phyloP scores from a whole-genome alignment of 1,140 invertebrate species.

The Bombus confusus region DNA sequence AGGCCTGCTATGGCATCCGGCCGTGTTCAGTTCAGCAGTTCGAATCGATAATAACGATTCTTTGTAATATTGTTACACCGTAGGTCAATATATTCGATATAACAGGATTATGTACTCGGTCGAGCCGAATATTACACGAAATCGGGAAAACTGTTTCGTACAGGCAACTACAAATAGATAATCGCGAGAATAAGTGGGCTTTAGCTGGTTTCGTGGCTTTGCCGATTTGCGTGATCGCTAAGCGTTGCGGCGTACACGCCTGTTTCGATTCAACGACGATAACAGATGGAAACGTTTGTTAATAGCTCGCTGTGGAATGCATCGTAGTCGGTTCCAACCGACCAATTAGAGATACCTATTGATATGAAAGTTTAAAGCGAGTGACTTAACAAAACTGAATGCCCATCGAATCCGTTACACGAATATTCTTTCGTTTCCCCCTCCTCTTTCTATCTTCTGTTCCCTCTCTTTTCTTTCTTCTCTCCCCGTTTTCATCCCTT shows the following conservation, averaged over 20 bases:
- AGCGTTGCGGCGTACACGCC: neutral
- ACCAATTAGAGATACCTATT: neutral
- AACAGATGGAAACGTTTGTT: neutral
- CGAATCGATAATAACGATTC: constrained; percentile 21
- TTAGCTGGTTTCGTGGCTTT: neutral
- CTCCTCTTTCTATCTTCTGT: too few relatives aligned
- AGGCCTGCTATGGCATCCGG: neutral
- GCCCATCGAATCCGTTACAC: neutral
- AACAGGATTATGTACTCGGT: constrained; percentile 24
- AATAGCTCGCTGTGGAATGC: too few relatives aligned
- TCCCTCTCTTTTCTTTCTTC: too few relatives aligned
- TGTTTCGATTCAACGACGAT: neutral
- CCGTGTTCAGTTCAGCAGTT: neutral
- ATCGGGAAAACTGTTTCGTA: constrained; percentile 23
- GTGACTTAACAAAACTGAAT: neutral
- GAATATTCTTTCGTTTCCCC: neutral
- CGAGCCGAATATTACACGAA: neutral
- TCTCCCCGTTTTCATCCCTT: neutral
- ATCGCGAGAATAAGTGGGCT: constrained; percentile 7
- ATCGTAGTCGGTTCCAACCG: neutral
- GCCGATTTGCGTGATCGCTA: constrained; percentile 12
- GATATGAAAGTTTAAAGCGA: neutral
- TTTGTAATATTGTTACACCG: constrained; percentile 26
- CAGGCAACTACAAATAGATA: neutral
- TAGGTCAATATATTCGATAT: neutral